phyloP scores from a whole-genome alignment of 2,113 vertebrate genomes.

The Orientallactaga bullata region DNA sequence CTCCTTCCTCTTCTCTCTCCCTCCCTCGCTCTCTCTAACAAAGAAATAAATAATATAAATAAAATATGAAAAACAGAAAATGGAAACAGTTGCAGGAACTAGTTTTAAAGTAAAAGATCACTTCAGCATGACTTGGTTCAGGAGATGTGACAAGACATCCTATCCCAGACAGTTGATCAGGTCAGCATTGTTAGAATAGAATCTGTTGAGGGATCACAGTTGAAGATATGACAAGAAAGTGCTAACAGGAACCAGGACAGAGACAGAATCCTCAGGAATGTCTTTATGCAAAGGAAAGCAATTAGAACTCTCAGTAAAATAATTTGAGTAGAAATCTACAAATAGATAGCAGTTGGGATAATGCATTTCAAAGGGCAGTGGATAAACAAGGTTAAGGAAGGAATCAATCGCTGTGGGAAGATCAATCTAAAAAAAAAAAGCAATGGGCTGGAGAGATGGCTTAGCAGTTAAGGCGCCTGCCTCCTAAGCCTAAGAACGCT shows the following conservation, averaged over 20 bases:
- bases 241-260: background rate
- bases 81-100: background rate
- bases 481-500: too few relatives aligned
- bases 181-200: background rate
- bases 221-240: background rate
- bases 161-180: background rate
- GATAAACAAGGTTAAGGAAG: background rate
- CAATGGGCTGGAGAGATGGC: too few relatives aligned
- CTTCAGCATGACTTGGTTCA: background rate
- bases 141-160: background rate
- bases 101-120: slow-evolving; percentile 32
- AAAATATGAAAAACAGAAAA: background rate
- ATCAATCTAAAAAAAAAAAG: background rate
- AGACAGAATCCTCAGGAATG: background rate
- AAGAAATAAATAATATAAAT: too few relatives aligned
- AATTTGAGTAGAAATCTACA: background rate
- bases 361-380: background rate
- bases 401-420: background rate
- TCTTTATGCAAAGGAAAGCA: background rate
- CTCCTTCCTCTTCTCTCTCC: too few relatives aligned
- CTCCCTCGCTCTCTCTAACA: too few relatives aligned
- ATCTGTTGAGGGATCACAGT: background rate
- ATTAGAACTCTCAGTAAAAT: slow-evolving; percentile 1
- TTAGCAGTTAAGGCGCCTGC: too few relatives aligned
- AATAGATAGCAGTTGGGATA: background rate